Evolutionary conservation across 2,888 invertebrate genomes (phyloP), one percentile per base, ranked within the genome.

Genomic region (Furcula furcula): DNA sequence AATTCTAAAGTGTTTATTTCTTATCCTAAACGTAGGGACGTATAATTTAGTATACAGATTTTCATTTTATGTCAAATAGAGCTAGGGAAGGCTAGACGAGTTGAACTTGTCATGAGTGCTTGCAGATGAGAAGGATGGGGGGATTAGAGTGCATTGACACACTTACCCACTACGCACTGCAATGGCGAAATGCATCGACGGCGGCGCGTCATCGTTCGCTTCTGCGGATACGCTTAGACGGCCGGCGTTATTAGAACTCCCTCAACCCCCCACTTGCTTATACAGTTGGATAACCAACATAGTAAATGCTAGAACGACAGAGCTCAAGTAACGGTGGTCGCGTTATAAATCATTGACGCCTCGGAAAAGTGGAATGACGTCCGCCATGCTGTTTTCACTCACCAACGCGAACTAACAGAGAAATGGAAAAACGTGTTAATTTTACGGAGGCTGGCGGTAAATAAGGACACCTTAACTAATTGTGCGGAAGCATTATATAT

Each of bases 351-450:
- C 78, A 79, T 76, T 76, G 74, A 81, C 72, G 76, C 76, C 67
- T 80, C 74, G 81, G 84, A 86, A 87, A 87, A 87, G 87, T 87
- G 82, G 87, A 86, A 83, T 87, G 86, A 86, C 83, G 85, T 84
- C 77, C 82, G 77, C 76, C 75, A 76, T 74, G 78, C 68, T 69
- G 76, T 83, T 87, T 87, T 87, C 86, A 87, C 87, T 86, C 68
- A 76, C 73, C 73, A 70, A 66, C 81, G 76, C 76, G 77, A 77
- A 78, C 70, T 72, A 67, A 72, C 66, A 76, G 76, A 81, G 77
- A 80, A 78, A 78, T 74, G 68, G 75, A 76, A 75, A 77, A 74
- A 77, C 74, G 52, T 66, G 72, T 69, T 65, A 65, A 69, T 70
- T 71, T 67, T 69, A 68, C 63, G 65, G 55, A 55, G 60, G 46